A percentile compares a stretch with the other conserved stretches of the same genome.
Conservation (phyloP, 2,113 vertebrate genomes). For the Smithornis capensis region DNA sequence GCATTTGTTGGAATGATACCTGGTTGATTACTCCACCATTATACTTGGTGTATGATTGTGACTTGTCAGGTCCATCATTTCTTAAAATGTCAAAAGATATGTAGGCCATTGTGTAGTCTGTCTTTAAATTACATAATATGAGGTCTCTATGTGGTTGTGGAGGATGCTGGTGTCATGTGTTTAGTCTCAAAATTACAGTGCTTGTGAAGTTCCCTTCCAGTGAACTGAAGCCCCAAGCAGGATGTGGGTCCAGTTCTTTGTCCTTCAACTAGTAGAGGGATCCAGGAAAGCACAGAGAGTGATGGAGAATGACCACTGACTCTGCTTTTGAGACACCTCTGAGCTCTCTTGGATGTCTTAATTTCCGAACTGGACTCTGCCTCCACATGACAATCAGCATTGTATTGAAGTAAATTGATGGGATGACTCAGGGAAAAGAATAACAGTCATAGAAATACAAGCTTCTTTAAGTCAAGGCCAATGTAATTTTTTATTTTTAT, state of each 20-base stretch:
- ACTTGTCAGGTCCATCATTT: neutral
- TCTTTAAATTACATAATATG: neutral
- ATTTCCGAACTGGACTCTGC: neutral
- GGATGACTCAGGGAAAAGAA: constrained; percentile 42
- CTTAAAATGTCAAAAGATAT: neutral
- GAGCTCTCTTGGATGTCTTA: neutral
- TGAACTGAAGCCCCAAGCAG: neutral
- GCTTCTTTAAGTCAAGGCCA: neutral
- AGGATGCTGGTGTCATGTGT: neutral
- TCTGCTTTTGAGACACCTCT: neutral
- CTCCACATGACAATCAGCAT: neutral
- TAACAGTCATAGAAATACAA: neutral
- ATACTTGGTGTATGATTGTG: neutral
- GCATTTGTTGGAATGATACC: neutral
- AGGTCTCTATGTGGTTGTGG: neutral
- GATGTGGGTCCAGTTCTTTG: neutral
- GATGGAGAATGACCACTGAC: too few relatives aligned
- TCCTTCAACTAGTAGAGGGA: neutral
- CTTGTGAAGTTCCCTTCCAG: neutral
- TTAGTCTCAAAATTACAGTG: neutral
- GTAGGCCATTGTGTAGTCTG: neutral
- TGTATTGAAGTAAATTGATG: neutral
- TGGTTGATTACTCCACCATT: neutral
- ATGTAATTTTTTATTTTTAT: neutral
- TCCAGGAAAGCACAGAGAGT: neutral